Base-by-base conservation (phyloP, 2,888 invertebrate genomes). In the Alsophila aescularia region DNA sequence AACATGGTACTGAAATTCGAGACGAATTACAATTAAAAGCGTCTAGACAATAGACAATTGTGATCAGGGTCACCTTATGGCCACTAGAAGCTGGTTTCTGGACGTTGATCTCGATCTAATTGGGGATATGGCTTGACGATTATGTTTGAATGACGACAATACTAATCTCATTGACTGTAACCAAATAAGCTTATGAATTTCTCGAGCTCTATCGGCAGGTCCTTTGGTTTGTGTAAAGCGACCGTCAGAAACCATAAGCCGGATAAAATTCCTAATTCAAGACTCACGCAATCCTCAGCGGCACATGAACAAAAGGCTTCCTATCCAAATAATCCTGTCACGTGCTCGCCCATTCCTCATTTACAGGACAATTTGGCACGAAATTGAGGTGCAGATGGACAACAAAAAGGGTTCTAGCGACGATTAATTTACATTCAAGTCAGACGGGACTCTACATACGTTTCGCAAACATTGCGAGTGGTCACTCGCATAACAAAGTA, bases 341-440 rank as follows among this genome's bases (percentile, higher is more conserved):
- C 55, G 57, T 55, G 47, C 24, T 24, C 42, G 31, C 34, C 31
- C 45, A 40, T 48, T 49, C 44, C 34, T 60, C 47, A 56, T 60
- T 60, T 57, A 40, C 43, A 61, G 48, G 49, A 54, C 52, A 47
- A 60, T 60, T 61, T 55, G 57, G 52, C 48, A 52, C 53, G 45
- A 54, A 61, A 60, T 51, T 35, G 42, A 16, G 21, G 53, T 55
- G 29, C 34, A 52, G 35, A 49, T 47, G 50, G 58, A 50, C 41
- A 47, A n/a, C 31, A 54, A 50, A 61, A 60, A 58, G 58, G 44
- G 47, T 31, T 44, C 39, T 27, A 27, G 48, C 50, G 59, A 52
- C 58, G 32, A 45, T 50, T 45, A 60, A 43, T 64, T 58, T 48
- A 36, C 44, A 64, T 62, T 60, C 64, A 41, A 16, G 16, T 44